Percentiles rank a stretch among this genome's conserved stretches.
Evolutionary conservation across 2,113 vertebrate genomes (phyloP).

Genomic region (Syngnathus floridae): DNA sequence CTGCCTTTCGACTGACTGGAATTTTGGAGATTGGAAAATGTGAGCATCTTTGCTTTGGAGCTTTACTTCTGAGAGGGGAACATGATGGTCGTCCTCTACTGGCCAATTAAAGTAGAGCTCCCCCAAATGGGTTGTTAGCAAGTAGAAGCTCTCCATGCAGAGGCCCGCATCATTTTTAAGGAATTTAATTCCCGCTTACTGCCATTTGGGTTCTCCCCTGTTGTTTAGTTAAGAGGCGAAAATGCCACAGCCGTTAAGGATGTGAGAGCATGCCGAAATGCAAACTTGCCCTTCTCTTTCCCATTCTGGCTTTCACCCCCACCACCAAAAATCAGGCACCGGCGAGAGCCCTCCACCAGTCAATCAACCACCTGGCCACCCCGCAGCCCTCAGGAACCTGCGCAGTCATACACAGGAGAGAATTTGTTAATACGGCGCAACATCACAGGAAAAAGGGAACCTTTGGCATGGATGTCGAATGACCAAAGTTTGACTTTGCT

Average conservation of each 20-base stretch:
- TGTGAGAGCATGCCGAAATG: constrained; percentile 88
- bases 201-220: background rate
- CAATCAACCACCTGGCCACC: constrained; percentile 93
- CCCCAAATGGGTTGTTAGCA: background rate
- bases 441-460: background rate
- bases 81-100: background rate
- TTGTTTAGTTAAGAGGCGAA: constrained; percentile 38
- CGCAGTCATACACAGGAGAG: constrained; percentile 87
- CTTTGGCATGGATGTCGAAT: too few species aligned
- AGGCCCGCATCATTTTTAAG: background rate
- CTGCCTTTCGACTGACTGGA: background rate
- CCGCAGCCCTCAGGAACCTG: constrained; percentile 97
- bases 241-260: constrained; percentile 67
- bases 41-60: background rate
- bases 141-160: background rate
- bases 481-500: too few species aligned
- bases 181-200: background rate
- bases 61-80: background rate
- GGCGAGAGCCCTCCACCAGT: constrained; percentile 95
- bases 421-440: constrained; percentile 73
- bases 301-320: constrained; percentile 61
- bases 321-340: constrained; percentile 69
- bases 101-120: background rate
- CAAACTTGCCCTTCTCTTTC: constrained; percentile 69
- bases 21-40: background rate